Evolutionary conservation across 2,113 vertebrate genomes (phyloP), one percentile per base, ranked within the genome.

Genomic region (Dipodomys merriami): DNA sequence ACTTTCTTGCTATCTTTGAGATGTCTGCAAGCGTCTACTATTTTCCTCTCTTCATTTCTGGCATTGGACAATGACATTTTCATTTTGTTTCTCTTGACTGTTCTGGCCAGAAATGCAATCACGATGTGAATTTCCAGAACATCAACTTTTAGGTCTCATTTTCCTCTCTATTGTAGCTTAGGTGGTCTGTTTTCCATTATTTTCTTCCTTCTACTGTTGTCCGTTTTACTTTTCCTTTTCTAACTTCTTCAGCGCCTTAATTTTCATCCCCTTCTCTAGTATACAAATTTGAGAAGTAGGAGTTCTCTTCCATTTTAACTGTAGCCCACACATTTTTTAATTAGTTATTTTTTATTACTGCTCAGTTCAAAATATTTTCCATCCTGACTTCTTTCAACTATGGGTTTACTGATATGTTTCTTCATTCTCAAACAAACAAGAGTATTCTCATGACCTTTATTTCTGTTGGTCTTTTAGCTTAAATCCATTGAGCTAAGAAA

Each of bases 381-480:
- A 64, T 49, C 44, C 35, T 83, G n/a, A 93, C n/a, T 65, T 78
- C 11, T 72, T 87, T 78, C 71, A 76, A 67, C 29, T 11, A 3
- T 60, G 20, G 25, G 72, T 83, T 83, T 62, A 62, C 67, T 68
- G 30, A 7, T 69, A 23, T 3, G 6, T 80, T 88, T 72, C 44
- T 91, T 81, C 67, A 71, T 65, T 86, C 71, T 44, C 71, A 86
- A 65, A 86, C 68, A 85, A 68, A 85, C 39, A 39, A 57, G 30
- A 13, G n/a, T 72, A 7, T 86, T 64, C 69, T 65, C 25, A 7
- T 49, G 49, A 65, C 71, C 23, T 78, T 88, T 83, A 57, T 86
- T 57, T 35, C 62, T 64, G 71, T 64, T 83, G 67, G 6, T 78
- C 67, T 91, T 91, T 84, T 39, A 88, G 20, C 57, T 91, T 93